phyloP scores from a whole-genome alignment of 64 coral and sea anemone species.

The Montipora efflorescens region DNA sequence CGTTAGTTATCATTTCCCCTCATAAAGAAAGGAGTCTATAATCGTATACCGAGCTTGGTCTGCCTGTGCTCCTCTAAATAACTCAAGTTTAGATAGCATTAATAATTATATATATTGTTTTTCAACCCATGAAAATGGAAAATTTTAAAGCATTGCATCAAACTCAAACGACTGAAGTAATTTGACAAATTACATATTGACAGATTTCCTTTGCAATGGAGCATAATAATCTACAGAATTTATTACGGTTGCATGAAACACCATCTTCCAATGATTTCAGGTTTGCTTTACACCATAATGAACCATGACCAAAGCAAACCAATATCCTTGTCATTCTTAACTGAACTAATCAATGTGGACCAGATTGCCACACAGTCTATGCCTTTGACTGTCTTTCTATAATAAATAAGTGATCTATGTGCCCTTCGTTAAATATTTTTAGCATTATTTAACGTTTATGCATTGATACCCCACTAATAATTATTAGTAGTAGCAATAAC shows the following conservation, averaged over 20 bases:
- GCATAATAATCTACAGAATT: neutral
- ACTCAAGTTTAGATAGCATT: neutral
- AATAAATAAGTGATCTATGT: neutral
- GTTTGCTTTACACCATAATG: too few species aligned
- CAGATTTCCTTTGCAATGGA: neutral
- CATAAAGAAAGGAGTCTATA: too few species aligned
- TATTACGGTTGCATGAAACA: too few species aligned
- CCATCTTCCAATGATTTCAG: too few species aligned
- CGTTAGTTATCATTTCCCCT: too few species aligned
- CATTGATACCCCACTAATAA: too few species aligned
- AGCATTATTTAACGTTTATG: neutral
- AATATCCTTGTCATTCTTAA: neutral
- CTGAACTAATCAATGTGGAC: neutral
- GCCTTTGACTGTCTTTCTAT: constrained; percentile 9
- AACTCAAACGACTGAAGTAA: neutral
- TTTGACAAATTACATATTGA: neutral
- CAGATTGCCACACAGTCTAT: neutral
- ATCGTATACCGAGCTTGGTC: too few species aligned
- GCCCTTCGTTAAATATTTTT: neutral
- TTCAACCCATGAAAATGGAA: neutral
- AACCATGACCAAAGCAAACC: too few species aligned
- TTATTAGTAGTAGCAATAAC: too few species aligned
- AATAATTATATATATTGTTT: neutral
- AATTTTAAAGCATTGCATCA: neutral
- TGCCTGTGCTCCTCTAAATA: neutral